Conservation (phyloP, 2,113 vertebrate genomes). For the Calonectris borealis region DNA sequence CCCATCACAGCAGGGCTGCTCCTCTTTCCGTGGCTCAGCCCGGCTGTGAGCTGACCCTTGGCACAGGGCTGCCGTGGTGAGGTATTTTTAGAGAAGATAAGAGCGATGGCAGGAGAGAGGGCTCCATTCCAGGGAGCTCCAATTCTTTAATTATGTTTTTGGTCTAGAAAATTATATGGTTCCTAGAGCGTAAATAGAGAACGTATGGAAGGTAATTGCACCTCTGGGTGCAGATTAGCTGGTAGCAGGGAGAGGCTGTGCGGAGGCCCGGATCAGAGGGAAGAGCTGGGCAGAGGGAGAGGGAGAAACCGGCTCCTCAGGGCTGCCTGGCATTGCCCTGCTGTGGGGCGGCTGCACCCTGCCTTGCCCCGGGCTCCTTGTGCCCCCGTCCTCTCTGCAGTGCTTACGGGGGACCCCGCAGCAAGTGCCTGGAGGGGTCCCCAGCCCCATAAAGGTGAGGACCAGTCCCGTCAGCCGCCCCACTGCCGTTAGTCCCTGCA, state of each 20-base stretch:
- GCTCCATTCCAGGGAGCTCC: not conserved
- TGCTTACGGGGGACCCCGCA: not conserved
- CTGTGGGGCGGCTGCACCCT: not conserved
- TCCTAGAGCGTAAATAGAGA: not conserved
- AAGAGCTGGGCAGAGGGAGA: not conserved
- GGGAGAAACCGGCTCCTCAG: not conserved
- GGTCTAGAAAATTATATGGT: conserved; percentile 6
- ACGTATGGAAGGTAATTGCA: conserved; percentile 34
- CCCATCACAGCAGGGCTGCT: not conserved
- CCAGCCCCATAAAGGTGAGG: not conserved
- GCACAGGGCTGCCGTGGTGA: rapidly evolving
- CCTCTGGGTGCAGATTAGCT: not conserved
- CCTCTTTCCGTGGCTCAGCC: not conserved
- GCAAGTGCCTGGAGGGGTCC: not conserved
- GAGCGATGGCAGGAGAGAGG: not conserved
- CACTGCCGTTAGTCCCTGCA: rapidly evolving
- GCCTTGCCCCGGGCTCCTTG: rapidly evolving
- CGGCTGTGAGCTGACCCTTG: not conserved
- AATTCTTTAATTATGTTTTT: conserved; percentile 24
- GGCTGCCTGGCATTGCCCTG: not conserved
- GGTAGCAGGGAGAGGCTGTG: not conserved
- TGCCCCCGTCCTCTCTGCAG: rapidly evolving
- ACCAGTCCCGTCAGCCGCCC: not conserved
- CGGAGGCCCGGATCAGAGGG: not conserved
- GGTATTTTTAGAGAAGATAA: conserved; percentile 36